These are phyloP conservation scores for Nomada flava DNA, from an alignment of 2,888 invertebrate species.

Conservation along the genomic window DNA sequence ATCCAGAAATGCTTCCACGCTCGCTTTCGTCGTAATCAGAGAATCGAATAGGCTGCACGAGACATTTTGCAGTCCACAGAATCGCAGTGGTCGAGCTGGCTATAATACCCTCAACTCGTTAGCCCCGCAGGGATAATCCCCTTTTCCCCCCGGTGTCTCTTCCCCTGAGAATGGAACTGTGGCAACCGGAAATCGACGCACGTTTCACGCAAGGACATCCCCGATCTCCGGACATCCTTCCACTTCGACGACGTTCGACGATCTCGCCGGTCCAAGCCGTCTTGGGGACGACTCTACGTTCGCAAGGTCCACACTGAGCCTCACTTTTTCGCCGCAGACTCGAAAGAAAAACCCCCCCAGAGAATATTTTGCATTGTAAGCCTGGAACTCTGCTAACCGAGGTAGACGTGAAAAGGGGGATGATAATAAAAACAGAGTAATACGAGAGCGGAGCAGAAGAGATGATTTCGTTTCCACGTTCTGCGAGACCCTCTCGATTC, in stretches of 20 bases:
- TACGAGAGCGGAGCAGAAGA: slow-evolving; percentile 12
- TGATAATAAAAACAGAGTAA: slow-evolving; percentile 2
- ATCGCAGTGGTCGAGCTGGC: slow-evolving; percentile 47
- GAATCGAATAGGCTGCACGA: slow-evolving; percentile 6
- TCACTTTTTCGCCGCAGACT: slow-evolving; percentile 19
- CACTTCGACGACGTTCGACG: slow-evolving; percentile 43
- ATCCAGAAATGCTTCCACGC: neutral
- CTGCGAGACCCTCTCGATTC: slow-evolving; percentile 18
- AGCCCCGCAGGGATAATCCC: slow-evolving; percentile 19
- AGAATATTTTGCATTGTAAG: neutral
- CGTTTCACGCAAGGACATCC: slow-evolving; percentile 46
- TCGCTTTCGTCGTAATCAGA: slow-evolving; percentile 10
- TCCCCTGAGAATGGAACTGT: slow-evolving; percentile 45
- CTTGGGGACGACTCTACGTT: slow-evolving; percentile 54
- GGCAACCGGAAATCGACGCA: slow-evolving; percentile 37
- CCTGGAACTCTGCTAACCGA: slow-evolving; percentile 11
- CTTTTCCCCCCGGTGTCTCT: neutral
- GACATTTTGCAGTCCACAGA: slow-evolving; percentile 13
- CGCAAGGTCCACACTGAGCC: slow-evolving; percentile 66
- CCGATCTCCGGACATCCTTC: slow-evolving; percentile 47
- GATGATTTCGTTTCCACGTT: slow-evolving; percentile 47
- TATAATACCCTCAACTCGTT: slow-evolving; percentile 25
- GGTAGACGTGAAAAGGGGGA: neutral
- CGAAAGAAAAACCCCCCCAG: neutral
- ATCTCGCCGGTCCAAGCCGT: slow-evolving; percentile 48